Evolutionary conservation across 2,113 vertebrate genomes (phyloP).

Genomic region (Thinocorus orbignyianus): DNA sequence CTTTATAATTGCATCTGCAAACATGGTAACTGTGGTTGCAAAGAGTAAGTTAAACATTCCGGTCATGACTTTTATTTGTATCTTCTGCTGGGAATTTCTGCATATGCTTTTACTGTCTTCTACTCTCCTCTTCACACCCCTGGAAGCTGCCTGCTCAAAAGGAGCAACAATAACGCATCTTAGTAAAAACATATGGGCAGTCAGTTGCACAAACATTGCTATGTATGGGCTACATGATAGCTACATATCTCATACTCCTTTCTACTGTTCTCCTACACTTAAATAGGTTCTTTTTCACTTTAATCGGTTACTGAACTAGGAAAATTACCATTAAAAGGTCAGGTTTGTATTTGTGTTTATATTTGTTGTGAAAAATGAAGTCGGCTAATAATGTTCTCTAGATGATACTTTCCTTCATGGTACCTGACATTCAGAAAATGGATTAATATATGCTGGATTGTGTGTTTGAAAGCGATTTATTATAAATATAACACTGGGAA

Average conservation of each 20-base stretch:
- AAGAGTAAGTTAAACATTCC: not conserved
- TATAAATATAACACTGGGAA: not conserved
- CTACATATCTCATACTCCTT: not conserved
- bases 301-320: not conserved
- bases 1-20: not conserved
- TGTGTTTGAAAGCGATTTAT: not conserved
- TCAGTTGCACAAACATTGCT: not conserved
- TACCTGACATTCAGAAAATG: not conserved
- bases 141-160: not conserved
- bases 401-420: not conserved
- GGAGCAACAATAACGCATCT: not conserved
- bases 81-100: not conserved
- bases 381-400: not conserved
- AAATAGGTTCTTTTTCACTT: not conserved
- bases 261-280: not conserved
- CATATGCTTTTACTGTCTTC: not conserved
- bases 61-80: not conserved
- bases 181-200: fast-evolving
- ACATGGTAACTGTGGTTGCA: not conserved
- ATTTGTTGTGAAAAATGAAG: not conserved
- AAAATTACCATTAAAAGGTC: not conserved
- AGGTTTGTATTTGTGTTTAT: not conserved
- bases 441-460: not conserved
- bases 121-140: not conserved
- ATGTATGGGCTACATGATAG: not conserved